Percentiles rank a stretch among this genome's conserved stretches.
These are phyloP conservation scores for Drosophila lacicola DNA, from an alignment of 2,888 invertebrate species.

Conservation along the genomic window DNA sequence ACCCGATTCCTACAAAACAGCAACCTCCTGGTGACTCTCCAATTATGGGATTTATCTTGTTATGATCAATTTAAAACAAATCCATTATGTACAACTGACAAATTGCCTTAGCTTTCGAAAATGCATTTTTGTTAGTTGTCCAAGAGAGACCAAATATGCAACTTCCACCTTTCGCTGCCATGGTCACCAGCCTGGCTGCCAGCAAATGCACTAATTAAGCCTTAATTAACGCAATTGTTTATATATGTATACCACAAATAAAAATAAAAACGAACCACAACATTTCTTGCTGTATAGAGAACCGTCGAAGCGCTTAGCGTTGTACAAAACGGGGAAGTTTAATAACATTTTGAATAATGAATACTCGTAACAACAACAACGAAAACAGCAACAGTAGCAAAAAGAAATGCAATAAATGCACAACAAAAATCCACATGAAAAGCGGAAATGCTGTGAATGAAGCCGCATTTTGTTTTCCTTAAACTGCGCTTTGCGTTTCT, in stretches of 20 bases:
- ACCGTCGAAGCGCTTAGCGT: constrained; percentile 50
- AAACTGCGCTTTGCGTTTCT: constrained; percentile 54
- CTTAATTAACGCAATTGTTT: constrained; percentile 71
- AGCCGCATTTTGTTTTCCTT: constrained; percentile 77
- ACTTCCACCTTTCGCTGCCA: constrained; percentile 78
- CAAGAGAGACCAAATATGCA: constrained; percentile 33
- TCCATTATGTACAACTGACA: constrained; percentile 21
- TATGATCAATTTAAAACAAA: constrained; percentile 12
- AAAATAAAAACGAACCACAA: constrained; percentile 42
- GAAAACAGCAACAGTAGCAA: constrained; percentile 28
- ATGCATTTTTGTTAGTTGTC: constrained; percentile 33
- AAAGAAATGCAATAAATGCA: constrained; percentile 61
- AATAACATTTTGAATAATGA: constrained; percentile 73
- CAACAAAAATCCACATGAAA: constrained; percentile 63
- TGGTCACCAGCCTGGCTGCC: constrained; percentile 53
- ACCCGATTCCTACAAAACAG: too few relatives aligned
- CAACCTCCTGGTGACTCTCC: neutral
- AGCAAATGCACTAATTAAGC: constrained; percentile 69
- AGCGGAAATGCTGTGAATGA: constrained; percentile 69
- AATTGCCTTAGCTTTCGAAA: constrained; percentile 28
- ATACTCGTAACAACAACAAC: constrained; percentile 38
- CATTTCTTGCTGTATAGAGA: constrained; percentile 52
- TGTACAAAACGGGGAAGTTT: constrained; percentile 73
- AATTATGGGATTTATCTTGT: constrained; percentile 1
- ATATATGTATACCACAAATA: constrained; percentile 21